Base-by-base conservation (phyloP, 2,888 invertebrate species). In the Rotaria macrura region DNA sequence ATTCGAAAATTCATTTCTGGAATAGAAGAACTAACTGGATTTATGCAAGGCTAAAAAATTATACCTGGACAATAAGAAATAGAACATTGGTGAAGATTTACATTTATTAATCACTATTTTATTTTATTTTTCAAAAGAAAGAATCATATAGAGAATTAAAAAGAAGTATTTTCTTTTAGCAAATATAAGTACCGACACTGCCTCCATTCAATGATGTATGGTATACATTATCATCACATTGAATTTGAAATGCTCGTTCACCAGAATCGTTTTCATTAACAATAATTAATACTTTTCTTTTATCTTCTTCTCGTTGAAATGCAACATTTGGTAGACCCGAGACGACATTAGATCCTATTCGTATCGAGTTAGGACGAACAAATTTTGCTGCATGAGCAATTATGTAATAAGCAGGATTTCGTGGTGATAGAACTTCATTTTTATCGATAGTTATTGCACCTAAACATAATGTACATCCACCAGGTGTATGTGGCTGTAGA, bases 371-470 rank as follows among this genome's bases (percentile, higher is more conserved):
- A 0, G 86, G 87, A 14, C 65, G 43, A 3, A 87, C 87, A 49
- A 87, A 87, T 85, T 87, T 87, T 55, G 85, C 47, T 49, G 87
- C 87, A 55, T 87, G 87, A 4, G 84, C 87, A n/a, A 87, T 40
- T 34, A 86, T 54, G 84, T 86, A 87, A 65, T 86, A 87, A 38
- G 87, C 87, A n/a, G 86, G 52, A 38, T 87, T 85, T 38, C 43
- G 23, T 1, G 34, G 57, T 84, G 49, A 72, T 65, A n/a, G 38
- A 47, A 85, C 83, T 40, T 84, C 84, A 65, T 52, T 55, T 10
- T 43, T 43, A 72, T 86, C 65, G 25, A 87, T 84, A 20, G 87
- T 87, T 12, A 87, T 23, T 2, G 87, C 87, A 29, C 87, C 87
- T 7, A 87, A 84, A 83, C 87, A 87, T 85, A 86, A 74, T 20